Conservation (phyloP, 2,113 vertebrate species). For the Cercopithecus mona region DNA sequence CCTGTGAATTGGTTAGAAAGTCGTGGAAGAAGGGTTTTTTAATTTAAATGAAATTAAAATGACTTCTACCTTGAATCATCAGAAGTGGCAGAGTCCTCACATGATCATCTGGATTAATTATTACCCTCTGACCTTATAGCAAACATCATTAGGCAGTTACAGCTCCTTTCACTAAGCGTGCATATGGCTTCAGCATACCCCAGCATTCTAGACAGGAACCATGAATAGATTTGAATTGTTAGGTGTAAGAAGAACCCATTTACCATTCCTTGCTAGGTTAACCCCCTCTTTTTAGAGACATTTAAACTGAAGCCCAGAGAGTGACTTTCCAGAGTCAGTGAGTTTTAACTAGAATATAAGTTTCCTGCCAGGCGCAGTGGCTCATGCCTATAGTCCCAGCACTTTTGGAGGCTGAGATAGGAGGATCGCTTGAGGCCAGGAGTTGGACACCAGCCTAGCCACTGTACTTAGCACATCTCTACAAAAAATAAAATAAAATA, state of each 20-base stretch:
- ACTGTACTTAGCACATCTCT: too few species aligned
- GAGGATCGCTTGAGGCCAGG: too few species aligned
- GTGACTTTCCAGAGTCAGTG: neutral
- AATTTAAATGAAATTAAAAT: constrained; percentile 50
- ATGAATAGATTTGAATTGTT: neutral
- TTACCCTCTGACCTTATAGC: neutral
- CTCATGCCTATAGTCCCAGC: too few species aligned
- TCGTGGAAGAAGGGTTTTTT: neutral
- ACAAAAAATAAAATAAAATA: too few species aligned
- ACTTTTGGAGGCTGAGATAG: too few species aligned
- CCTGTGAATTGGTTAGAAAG: constrained; percentile 25
- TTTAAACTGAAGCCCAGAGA: neutral
- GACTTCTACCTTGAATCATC: neutral
- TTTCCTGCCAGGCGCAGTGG: too few species aligned
- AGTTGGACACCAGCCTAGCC: too few species aligned
- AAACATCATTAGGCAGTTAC: neutral
- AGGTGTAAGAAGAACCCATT: neutral
- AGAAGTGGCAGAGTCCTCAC: neutral
- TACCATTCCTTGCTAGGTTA: neutral
- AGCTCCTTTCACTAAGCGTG: neutral
- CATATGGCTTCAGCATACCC: neutral
- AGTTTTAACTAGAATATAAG: neutral
- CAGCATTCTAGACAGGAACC: neutral
- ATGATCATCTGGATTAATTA: neutral
- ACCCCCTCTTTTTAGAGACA: neutral